phyloP scores from a whole-genome alignment of 2,888 invertebrate genomes.

The Lasioglossum calceatum region DNA sequence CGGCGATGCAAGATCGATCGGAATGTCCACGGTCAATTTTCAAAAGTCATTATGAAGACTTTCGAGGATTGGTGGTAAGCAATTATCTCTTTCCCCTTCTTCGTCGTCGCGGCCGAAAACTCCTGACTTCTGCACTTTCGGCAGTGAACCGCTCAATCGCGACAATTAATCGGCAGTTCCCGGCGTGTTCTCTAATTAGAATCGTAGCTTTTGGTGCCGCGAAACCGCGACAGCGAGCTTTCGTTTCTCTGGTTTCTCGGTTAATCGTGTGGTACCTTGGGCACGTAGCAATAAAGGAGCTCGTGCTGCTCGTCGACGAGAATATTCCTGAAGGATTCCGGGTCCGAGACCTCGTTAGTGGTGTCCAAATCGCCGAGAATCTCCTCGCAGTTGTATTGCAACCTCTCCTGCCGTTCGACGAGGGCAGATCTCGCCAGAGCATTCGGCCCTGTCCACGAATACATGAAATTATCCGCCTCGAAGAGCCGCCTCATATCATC shows the following conservation, averaged over 20 bases:
- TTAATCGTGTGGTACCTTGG: conserved; percentile 89
- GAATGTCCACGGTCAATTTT: neutral
- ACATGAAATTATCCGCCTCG: conserved; percentile 59
- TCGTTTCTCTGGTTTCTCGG: neutral
- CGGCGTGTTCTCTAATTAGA: neutral
- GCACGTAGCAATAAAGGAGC: conserved; percentile 96
- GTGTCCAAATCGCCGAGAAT: conserved; percentile 61
- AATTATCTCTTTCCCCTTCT: neutral
- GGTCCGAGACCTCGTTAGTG: conserved; percentile 67
- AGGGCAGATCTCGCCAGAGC: conserved; percentile 80
- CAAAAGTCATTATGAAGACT: neutral
- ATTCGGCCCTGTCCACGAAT: conserved; percentile 79
- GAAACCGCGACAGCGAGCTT: neutral
- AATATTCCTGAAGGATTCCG: conserved; percentile 90
- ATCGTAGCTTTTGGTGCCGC: neutral
- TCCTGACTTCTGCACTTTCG: neutral
- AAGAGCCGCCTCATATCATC: conserved; percentile 45
- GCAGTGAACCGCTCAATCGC: neutral
- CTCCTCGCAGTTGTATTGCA: conserved; percentile 81
- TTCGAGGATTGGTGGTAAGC: too few species aligned
- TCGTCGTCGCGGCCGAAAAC: neutral
- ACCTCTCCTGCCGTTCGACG: conserved; percentile 81
- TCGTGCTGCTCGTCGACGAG: conserved; percentile 93
- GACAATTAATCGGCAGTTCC: neutral
- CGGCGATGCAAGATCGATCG: too few species aligned